phyloP scores from a whole-genome alignment of 2,113 vertebrate genomes.

The Solenodon paradoxus region DNA sequence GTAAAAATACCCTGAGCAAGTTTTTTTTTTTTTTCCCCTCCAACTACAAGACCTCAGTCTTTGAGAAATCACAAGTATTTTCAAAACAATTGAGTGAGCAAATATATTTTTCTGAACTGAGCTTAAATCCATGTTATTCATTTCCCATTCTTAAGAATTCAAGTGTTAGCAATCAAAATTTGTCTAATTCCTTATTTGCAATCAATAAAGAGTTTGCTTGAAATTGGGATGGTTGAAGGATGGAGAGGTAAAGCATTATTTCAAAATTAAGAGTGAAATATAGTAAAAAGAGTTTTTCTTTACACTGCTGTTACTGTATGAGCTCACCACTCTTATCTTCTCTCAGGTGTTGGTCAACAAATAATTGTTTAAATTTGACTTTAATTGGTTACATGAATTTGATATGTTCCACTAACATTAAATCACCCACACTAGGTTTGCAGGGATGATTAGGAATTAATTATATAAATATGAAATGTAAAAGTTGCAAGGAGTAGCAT shows the following conservation, averaged over 20 bases:
- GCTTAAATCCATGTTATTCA: background rate
- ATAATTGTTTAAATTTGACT: background rate
- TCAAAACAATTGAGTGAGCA: no score
- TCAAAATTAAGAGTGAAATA: background rate
- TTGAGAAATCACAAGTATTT: background rate
- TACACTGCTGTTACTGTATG: background rate
- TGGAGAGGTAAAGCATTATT: background rate
- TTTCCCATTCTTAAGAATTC: background rate
- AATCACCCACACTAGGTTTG: background rate
- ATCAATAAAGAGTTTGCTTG: background rate
- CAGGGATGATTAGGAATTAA: background rate
- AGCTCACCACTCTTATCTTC: background rate
- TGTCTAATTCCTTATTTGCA: background rate
- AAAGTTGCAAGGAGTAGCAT: background rate
- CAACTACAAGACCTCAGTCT: background rate
- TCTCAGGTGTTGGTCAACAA: background rate
- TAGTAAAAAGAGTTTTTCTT: background rate
- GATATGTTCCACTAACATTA: background rate
- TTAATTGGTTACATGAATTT: background rate
- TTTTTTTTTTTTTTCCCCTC: background rate
- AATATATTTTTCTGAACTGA: background rate
- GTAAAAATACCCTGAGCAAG: background rate
- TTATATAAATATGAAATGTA: background rate
- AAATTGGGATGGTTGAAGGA: background rate
- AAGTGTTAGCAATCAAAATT: background rate